Conservation (phyloP, 2,888 invertebrate species). For the Lumbricus terrestris region DNA sequence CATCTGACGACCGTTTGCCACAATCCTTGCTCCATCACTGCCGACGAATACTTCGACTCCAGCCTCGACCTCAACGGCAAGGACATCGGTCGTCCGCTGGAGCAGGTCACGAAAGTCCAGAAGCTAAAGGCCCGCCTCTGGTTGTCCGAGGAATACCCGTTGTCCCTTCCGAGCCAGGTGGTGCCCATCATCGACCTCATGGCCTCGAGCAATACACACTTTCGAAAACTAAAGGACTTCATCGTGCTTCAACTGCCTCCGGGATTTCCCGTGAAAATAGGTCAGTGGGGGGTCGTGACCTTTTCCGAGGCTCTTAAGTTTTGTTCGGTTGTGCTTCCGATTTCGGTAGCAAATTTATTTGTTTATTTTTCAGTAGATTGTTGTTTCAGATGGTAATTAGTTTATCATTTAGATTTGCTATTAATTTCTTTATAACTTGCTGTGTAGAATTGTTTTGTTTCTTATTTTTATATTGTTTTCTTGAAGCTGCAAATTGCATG, state of each 20-base stretch:
- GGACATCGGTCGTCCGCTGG: slow-evolving; percentile 84
- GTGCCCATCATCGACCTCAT: slow-evolving; percentile 96
- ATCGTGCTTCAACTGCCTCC: slow-evolving; percentile 95
- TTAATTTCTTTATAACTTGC: no score
- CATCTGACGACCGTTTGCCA: slow-evolving; percentile 40
- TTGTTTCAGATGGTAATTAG: no score
- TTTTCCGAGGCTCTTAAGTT: no score
- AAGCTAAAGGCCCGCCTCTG: slow-evolving; percentile 79
- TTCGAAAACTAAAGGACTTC: slow-evolving; percentile 94
- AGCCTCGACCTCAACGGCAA: slow-evolving; percentile 71
- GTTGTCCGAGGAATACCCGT: slow-evolving; percentile 91
- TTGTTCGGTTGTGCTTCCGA: no score
- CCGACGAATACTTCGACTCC: slow-evolving; percentile 85
- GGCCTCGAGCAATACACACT: slow-evolving; percentile 96
- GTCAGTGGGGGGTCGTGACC: slow-evolving; percentile 66
- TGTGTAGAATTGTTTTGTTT: no score
- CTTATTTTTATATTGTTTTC: no score
- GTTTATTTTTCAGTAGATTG: no score
- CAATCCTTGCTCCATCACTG: slow-evolving; percentile 68
- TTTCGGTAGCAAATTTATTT: no score
- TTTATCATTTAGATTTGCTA: no score
- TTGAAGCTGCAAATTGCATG: no score
- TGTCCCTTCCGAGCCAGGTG: slow-evolving; percentile 80
- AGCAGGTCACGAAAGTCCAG: slow-evolving; percentile 76
- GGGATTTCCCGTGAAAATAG: slow-evolving; percentile 95